A percentile compares a stretch with the other conserved stretches of the same genome.
These are phyloP conservation scores for Lithophane leautieri DNA, from an alignment of 2,888 invertebrate genomes.

Conservation along the genomic window DNA sequence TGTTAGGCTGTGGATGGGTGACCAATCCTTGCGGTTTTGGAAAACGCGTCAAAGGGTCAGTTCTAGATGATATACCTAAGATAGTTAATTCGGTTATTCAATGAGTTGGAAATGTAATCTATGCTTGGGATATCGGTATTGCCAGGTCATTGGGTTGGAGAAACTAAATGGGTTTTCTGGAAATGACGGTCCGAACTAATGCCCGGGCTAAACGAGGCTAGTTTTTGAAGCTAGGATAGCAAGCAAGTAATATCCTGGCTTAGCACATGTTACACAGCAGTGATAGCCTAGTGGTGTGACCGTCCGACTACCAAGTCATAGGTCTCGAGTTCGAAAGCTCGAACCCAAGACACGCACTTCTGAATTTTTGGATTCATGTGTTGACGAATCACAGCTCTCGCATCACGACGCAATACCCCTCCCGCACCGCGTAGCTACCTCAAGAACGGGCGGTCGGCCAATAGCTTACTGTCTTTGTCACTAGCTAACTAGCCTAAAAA, in stretches of 20 bases:
- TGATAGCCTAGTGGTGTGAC: no score
- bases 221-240: neutral
- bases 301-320: no score
- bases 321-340: no score
- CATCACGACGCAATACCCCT: no score
- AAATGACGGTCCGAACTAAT: neutral
- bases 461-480: neutral
- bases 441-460: no score
- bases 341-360: no score
- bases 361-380: no score
- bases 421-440: no score
- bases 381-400: no score
- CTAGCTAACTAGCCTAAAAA: no score
- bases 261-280: neutral
- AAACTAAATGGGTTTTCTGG: neutral
- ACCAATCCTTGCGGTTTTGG: neutral
- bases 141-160: conserved; percentile 14
- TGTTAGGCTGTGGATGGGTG: neutral
- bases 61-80: neutral
- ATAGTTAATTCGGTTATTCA: neutral
- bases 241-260: neutral
- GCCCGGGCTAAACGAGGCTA: neutral
- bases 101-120: conserved; percentile 12
- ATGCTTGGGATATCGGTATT: conserved; percentile 7
- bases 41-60: neutral